Evolutionary conservation across 1,140 invertebrate genomes (phyloP).

Genomic region (Heliothis virescens): DNA sequence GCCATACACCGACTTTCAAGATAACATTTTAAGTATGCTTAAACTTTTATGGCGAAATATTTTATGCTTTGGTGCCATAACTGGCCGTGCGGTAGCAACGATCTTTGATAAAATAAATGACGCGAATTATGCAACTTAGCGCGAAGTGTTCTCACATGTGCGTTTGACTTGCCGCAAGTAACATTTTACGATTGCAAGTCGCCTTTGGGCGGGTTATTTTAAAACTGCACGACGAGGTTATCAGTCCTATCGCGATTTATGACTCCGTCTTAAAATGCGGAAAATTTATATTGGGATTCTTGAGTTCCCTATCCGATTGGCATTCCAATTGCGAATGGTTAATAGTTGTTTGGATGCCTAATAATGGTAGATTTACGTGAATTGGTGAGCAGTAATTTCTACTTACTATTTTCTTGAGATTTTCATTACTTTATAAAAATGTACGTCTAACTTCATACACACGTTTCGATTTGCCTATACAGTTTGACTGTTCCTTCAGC

Average conservation of each 20-base stretch:
- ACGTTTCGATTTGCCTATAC: no score
- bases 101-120: conserved; percentile 44
- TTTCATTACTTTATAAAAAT: no score
- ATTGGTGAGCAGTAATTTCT: conserved; percentile 23
- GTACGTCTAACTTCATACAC: no score
- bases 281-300: conserved; percentile 38
- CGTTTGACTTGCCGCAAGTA: not conserved
- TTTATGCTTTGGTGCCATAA: conserved; percentile 45
- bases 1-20: conserved; percentile 21
- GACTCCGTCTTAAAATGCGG: conserved; percentile 33
- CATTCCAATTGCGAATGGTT: conserved; percentile 22
- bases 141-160: conserved; percentile 20
- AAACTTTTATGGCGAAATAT: conserved; percentile 43
- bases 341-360: conserved; percentile 18
- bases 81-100: conserved; percentile 39
- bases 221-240: conserved; percentile 37
- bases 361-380: conserved; percentile 8
- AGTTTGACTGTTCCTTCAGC: no score
- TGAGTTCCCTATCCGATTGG: conserved; percentile 27
- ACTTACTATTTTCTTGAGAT: no score
- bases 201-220: conserved; percentile 36
- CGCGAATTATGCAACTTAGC: conserved; percentile 38
- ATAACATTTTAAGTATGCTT: conserved; percentile 46
- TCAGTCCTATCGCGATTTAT: conserved; percentile 39
- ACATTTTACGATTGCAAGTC: conserved; percentile 21